These are phyloP conservation scores for Rhabdomys dilectus DNA, from an alignment of 2,113 vertebrate genomes.

Conservation along the genomic window DNA sequence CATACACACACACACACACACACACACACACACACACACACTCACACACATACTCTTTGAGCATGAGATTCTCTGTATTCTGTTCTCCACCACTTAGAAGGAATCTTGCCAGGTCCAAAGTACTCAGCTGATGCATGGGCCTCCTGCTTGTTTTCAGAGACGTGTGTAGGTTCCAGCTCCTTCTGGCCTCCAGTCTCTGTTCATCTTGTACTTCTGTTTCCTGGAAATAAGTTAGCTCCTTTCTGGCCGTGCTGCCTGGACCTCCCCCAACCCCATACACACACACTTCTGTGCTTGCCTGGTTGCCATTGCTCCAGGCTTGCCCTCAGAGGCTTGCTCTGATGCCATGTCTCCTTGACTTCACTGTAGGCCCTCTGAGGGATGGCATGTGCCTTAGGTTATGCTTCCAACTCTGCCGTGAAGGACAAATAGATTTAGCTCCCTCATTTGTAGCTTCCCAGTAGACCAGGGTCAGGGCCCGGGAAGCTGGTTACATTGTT, in stretches of 20 bases:
- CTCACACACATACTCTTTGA: too few species aligned
- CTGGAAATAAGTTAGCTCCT: neutral
- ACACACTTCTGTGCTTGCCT: neutral
- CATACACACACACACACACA: too few species aligned
- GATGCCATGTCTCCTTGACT: neutral
- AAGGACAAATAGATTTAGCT: neutral
- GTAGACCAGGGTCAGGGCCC: accelerated
- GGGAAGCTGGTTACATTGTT: accelerated
- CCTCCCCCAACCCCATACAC: too few species aligned
- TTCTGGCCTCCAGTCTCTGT: neutral
- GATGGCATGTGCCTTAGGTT: neutral
- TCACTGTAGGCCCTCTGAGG: neutral
- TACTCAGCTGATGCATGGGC: neutral
- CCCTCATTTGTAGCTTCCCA: neutral
- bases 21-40: too few species aligned
- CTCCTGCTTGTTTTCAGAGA: neutral
- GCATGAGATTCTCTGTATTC: neutral
- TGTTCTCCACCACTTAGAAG: neutral
- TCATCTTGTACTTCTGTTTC: neutral
- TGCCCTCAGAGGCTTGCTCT: neutral
- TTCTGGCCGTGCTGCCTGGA: too few species aligned
- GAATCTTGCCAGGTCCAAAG: neutral
- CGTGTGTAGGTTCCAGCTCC: neutral
- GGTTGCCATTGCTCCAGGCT: neutral
- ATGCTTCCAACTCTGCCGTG: neutral